Base-by-base conservation (phyloP, 2,797 vertebrate genomes). In the Yasuhikotakia modesta region DNA sequence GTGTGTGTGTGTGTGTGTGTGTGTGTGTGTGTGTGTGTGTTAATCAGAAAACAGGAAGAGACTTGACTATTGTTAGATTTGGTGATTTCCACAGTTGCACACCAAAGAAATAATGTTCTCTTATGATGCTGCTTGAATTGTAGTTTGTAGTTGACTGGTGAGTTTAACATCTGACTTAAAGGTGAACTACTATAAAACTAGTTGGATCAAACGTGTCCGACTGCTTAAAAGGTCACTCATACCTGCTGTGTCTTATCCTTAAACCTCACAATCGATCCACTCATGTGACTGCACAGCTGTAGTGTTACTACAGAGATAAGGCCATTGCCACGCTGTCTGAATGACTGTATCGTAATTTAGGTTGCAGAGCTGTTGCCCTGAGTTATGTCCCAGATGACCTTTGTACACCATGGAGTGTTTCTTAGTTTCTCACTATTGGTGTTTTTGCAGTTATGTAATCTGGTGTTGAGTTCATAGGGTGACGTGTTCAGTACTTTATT, bases 291-390 rank as follows among this genome's bases (percentile, higher is more conserved):
- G 10, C 39, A 30, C n/a, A 13, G 14, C 27, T 24, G 32, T 73
- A 22, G 46, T 60, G 30, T 60, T 61, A 13, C 46, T 65, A 32
- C 16, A 65, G 32, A 24, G 55, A 53, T 12, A 27, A 69, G 27
- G 27, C 21, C 32, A 24, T 14, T 46, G 45, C 16, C 39, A 52
- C 3, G 0, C 16, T 69, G 65, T 74, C 45, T 14, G 65, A 55
- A 45, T 63, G 21, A 60, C 17, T 21, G 24, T 21, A 65, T 55
- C 2, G 22, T 50, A 46, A 58, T 66, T 35, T 69, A 35, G 60
- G 73, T 81, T 57, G 72, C 61, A 32, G 43, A 67, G 68, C 46
- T 57, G 50, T 64, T 55, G 55, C 63, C 48, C 64, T 27, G 30
- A 21, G 58, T 71, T 46, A 64, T 30, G 1, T 35, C 61, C 32